A percentile compares a stretch with the other conserved stretches of the same genome.
phyloP scores from a whole-genome alignment of 2,113 vertebrate genomes.

The Colaptes auratus region DNA sequence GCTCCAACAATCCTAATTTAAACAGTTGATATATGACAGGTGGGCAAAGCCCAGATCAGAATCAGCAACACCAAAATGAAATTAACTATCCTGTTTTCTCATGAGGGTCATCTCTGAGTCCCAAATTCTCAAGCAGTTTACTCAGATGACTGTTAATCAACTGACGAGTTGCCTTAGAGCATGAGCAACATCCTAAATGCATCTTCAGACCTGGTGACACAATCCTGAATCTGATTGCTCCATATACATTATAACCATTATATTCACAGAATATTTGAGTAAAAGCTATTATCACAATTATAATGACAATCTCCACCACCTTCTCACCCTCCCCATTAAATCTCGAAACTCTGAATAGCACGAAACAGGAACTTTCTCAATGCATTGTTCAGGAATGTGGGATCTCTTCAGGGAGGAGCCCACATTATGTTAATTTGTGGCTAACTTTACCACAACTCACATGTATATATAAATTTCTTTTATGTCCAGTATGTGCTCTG shows the following conservation, averaged over 20 bases:
- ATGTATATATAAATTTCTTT: background rate
- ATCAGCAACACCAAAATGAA: background rate
- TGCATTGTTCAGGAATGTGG: background rate
- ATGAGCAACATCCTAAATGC: background rate
- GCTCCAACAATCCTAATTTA: background rate
- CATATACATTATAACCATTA: background rate
- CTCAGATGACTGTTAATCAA: background rate
- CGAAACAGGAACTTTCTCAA: slow-evolving; percentile 28
- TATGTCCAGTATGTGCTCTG: background rate
- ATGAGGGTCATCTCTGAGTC: background rate
- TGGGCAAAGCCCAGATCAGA: background rate
- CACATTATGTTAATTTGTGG: background rate
- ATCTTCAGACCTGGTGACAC: background rate
- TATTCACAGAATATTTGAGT: background rate
- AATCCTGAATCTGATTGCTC: background rate
- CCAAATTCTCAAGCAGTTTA: background rate
- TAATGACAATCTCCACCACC: background rate
- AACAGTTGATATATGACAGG: background rate
- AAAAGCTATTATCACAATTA: background rate
- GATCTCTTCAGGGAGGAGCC: background rate
- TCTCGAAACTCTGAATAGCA: background rate
- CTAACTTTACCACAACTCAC: background rate
- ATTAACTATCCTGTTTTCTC: background rate
- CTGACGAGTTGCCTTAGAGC: background rate
- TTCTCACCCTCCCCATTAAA: background rate